These are phyloP conservation scores for Netelia melanura DNA, from an alignment of 2,888 invertebrate species.

Conservation along the genomic window DNA sequence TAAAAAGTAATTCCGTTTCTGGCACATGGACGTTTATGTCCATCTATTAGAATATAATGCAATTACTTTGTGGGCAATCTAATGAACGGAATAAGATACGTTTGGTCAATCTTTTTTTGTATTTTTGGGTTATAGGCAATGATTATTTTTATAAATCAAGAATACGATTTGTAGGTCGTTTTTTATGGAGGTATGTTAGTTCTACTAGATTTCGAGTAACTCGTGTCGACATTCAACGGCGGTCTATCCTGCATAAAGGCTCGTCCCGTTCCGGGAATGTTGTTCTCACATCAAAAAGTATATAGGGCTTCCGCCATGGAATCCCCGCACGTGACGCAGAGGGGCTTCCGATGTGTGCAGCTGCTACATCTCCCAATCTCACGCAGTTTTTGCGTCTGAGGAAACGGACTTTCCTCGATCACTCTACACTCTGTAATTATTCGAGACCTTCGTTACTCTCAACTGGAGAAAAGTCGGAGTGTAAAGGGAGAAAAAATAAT, in stretches of 20 bases:
- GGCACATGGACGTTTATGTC: too few species aligned
- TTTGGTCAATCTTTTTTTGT: neutral
- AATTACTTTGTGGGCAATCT: too few species aligned
- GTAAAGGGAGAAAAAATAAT: slow-evolving; percentile 23
- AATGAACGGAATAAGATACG: too few species aligned
- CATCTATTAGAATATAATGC: too few species aligned
- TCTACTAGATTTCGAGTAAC: slow-evolving; percentile 2
- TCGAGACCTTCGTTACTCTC: slow-evolving; percentile 30
- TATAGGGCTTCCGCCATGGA: slow-evolving; percentile 51
- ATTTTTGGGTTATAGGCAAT: slow-evolving; percentile 37
- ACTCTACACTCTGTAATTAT: slow-evolving; percentile 68
- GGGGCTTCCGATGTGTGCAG: slow-evolving; percentile 49
- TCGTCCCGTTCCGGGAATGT: neutral
- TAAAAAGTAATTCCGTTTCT: too few species aligned
- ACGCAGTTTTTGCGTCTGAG: slow-evolving; percentile 52
- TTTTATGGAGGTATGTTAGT: slow-evolving; percentile 5
- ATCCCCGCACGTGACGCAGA: slow-evolving; percentile 46
- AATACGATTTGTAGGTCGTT: neutral
- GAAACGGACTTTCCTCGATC: slow-evolving; percentile 66
- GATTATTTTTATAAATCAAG: slow-evolving; percentile 27
- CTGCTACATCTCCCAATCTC: slow-evolving; percentile 40
- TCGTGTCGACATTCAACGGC: slow-evolving; percentile 34
- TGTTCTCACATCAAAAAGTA: slow-evolving; percentile 33
- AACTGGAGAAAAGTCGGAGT: slow-evolving; percentile 1
- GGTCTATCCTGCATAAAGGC: slow-evolving; percentile 16